Evolutionary conservation across 2,797 vertebrate genomes (phyloP).

Genomic region (Phoebastria nigripes): DNA sequence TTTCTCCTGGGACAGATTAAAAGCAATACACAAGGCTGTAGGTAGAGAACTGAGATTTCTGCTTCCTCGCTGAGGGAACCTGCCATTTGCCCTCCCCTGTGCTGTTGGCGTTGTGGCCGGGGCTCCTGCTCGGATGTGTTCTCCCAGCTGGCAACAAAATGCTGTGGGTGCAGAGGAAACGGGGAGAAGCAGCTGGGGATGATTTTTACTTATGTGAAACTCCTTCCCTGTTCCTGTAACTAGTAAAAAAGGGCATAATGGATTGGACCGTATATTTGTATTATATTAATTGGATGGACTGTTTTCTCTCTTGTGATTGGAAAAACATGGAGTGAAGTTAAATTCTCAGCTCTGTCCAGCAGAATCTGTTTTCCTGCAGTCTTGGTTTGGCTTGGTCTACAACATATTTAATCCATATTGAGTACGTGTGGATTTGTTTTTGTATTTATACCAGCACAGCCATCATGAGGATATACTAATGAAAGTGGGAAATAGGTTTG

Average conservation of each 20-base stretch:
- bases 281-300: neutral
- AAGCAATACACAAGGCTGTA: neutral
- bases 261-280: neutral
- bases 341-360: neutral
- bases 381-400: neutral
- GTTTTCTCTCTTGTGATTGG: neutral
- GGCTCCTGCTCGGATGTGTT: neutral
- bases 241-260: neutral
- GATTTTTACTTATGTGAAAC: neutral
- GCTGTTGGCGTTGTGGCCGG: fast-evolving
- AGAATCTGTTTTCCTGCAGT: neutral
- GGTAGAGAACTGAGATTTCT: neutral
- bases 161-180: neutral
- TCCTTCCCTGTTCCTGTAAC: neutral
- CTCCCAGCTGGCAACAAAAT: neutral
- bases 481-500: neutral
- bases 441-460: neutral
- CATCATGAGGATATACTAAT: neutral
- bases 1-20: neutral
- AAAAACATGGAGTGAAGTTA: neutral
- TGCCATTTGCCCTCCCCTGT: neutral
- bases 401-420: neutral
- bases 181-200: neutral
- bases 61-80: neutral
- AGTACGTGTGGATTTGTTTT: neutral